Percentiles rank a stretch among this genome's conserved stretches.
phyloP scores from a whole-genome alignment of 2,797 vertebrate species.

The Protonibea diacanthus region DNA sequence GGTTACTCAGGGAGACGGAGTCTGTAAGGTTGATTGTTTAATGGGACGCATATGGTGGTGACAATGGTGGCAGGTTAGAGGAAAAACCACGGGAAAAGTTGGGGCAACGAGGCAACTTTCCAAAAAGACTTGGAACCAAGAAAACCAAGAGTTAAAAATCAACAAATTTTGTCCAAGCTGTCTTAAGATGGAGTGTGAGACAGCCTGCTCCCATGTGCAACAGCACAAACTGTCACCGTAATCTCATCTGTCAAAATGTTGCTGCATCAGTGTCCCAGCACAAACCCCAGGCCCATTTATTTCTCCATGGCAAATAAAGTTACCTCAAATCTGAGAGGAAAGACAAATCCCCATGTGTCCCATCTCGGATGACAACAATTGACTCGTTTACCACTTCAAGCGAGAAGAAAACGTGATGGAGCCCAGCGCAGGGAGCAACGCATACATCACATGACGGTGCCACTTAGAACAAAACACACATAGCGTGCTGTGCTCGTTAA shows the following conservation, averaged over 20 bases:
- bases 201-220: constrained; percentile 39
- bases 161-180: constrained; percentile 15
- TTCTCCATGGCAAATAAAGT: constrained; percentile 60
- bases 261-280: constrained; percentile 46
- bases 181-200: background rate
- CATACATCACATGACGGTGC: constrained; percentile 54
- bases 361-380: constrained; percentile 24
- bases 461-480: constrained; percentile 61
- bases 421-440: constrained; percentile 7
- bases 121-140: constrained; percentile 13
- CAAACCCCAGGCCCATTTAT: constrained; percentile 44
- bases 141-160: constrained; percentile 6
- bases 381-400: constrained; percentile 35
- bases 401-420: constrained; percentile 19
- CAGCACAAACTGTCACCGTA: constrained; percentile 48
- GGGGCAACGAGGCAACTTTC: background rate
- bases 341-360: constrained; percentile 43
- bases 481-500: constrained; percentile 51
- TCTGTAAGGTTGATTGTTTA: too few relatives aligned
- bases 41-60: too few relatives aligned
- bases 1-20: too few relatives aligned
- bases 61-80: too few relatives aligned
- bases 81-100: too few relatives aligned
- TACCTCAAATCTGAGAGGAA: constrained; percentile 40
- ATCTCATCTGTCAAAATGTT: constrained; percentile 47